Base-by-base conservation (phyloP, 2,797 vertebrate species). In the Chiroxiphia lanceolata region DNA sequence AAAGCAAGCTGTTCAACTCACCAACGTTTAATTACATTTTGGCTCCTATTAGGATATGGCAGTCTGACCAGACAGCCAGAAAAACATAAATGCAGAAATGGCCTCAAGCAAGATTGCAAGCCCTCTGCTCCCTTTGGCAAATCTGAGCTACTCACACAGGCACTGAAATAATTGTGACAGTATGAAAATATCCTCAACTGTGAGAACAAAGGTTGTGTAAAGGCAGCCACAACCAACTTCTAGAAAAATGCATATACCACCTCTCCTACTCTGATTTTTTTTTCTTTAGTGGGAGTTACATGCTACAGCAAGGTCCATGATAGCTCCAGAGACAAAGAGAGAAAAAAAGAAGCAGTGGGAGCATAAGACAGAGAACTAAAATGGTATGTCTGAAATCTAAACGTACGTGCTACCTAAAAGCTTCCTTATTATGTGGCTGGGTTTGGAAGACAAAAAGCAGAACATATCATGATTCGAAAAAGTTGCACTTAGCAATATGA, bases 1-100 rank as follows among this genome's bases (percentile, higher is more conserved):
- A 87, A 90, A 93, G 60, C 69, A 89, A 94, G 74, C 77, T 90
- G 54, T 84, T 92, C 31, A 93, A 85, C 53, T 94, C 87, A 72
- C 65, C 83, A 72, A 82, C 0, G 1, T 87, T 87, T 81, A 89
- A 96, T 88, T 94, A 93, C 1, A 0, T 95, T 96, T 95, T 91
- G 77, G 79, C 57, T 90, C 90, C 74, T 78, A 61, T 94, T 78
- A 93, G 75, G 78, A 97, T 69, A 50, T 38, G 69, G n/a, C 88
- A 79, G 69, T 63, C 87, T 83, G 88, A 95, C 38, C 88, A 96
- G 84, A 94, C 56, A 93, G 51, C 54, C 87, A 92, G 57, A 56
- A 87, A 87, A 77, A 83, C 34, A 74, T 23, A 94, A 81, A 88
- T 0, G 8, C 63, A 88, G 76, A 63, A 89, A 91, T 36, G 67